These are phyloP conservation scores for Calyptomena viridis DNA, from an alignment of 2,113 vertebrate genomes.

Conservation along the genomic window DNA sequence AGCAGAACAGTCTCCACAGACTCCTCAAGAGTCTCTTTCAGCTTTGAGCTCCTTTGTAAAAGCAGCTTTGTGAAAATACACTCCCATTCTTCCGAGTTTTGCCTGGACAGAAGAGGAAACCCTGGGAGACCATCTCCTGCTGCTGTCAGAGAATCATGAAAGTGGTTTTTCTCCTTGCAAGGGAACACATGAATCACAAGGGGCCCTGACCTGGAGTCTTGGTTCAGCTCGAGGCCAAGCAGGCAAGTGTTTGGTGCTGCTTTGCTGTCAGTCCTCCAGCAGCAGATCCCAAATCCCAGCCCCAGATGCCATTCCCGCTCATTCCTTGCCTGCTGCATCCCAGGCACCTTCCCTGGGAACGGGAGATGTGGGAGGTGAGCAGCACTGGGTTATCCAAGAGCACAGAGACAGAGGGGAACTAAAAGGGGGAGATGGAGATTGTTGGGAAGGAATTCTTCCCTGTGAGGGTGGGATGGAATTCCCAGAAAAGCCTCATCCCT, in stretches of 20 bases:
- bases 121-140: not conserved
- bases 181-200: not conserved
- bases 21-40: not conserved
- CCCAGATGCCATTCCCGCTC: too few species aligned
- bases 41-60: not conserved
- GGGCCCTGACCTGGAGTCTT: not conserved
- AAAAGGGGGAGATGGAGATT: not conserved
- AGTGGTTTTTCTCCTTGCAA: not conserved
- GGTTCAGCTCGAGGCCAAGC: not conserved
- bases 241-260: not conserved
- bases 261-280: not conserved
- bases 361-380: not conserved
- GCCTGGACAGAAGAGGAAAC: not conserved
- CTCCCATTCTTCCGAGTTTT: not conserved
- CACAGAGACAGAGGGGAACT: not conserved
- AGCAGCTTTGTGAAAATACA: not conserved
- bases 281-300: not conserved
- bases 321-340: not conserved
- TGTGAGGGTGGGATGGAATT: not conserved
- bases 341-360: not conserved
- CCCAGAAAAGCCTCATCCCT: not conserved
- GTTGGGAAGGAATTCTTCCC: not conserved
- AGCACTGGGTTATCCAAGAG: not conserved
- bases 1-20: not conserved
- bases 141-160: not conserved